Evolutionary conservation across 2,797 vertebrate genomes (phyloP).

Genomic region (Anguilla marmorata): DNA sequence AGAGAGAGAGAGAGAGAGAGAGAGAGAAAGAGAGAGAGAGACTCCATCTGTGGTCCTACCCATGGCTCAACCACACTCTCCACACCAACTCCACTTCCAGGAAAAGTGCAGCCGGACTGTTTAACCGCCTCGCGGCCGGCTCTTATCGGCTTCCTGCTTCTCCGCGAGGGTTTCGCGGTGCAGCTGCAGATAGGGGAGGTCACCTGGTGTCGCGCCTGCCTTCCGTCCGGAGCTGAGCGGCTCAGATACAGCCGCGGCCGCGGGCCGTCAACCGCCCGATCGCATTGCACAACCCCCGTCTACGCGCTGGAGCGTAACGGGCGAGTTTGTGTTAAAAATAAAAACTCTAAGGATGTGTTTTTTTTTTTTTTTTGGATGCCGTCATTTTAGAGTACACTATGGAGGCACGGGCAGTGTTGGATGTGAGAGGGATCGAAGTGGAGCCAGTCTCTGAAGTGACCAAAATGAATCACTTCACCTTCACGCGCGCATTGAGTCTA

Average conservation of each 20-base stretch:
- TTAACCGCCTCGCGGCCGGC: conserved; percentile 62
- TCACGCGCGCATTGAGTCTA: not conserved
- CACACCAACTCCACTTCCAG: conserved; percentile 36
- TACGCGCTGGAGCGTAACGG: not conserved
- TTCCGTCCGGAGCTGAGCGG: conserved; percentile 6
- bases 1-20: not conserved
- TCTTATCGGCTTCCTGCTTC: conserved; percentile 56
- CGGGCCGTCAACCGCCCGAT: not conserved
- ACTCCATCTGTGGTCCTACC: not conserved
- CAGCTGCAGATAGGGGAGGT: conserved; percentile 12
- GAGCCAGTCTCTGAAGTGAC: not conserved
- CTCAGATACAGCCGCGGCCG: conserved; percentile 33
- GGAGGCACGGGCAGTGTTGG: not conserved
- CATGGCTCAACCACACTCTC: not conserved
- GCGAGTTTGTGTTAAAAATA: not conserved
- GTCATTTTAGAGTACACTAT: not conserved
- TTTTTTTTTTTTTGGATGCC: not conserved
- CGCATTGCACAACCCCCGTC: not conserved
- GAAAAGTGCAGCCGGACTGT: conserved; percentile 53
- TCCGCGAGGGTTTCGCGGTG: not conserved
- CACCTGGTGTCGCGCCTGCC: not conserved
- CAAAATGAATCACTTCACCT: not conserved
- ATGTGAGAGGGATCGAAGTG: not conserved
- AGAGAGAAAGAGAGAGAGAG: not conserved
- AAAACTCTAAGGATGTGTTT: not conserved